Percentiles rank a stretch among this genome's conserved stretches.
Conservation (phyloP, 1,140 invertebrate species). For the Telenomus remus region DNA sequence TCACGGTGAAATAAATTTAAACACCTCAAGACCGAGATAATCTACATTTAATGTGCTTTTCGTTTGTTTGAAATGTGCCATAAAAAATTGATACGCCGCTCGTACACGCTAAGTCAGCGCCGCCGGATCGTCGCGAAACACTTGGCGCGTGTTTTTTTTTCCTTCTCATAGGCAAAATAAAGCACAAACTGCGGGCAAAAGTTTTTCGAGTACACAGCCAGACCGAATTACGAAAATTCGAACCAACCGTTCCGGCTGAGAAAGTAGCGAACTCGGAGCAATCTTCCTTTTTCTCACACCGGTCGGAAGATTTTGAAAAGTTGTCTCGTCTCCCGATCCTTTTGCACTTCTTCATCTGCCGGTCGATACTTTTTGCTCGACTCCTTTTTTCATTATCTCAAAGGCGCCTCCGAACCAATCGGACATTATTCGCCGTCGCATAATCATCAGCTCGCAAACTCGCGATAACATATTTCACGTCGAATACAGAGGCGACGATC, state of each 20-base stretch:
- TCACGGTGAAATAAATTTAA: too few relatives aligned
- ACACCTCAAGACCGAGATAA: too few relatives aligned
- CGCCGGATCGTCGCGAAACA: too few relatives aligned
- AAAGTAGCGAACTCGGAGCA: conserved; percentile 39
- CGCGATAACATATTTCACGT: conserved; percentile 11
- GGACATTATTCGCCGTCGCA: too few relatives aligned
- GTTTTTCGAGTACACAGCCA: too few relatives aligned
- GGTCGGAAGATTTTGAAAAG: conserved; percentile 49
- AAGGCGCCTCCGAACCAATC: conserved; percentile 5
- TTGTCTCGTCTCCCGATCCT: conserved; percentile 40
- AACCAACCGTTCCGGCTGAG: conserved; percentile 32
- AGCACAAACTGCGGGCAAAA: too few relatives aligned
- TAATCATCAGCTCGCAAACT: background rate
- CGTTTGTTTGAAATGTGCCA: too few relatives aligned
- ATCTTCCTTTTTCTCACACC: conserved; percentile 34
- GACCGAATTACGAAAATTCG: conserved; percentile 45
- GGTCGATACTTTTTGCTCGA: conserved; percentile 13
- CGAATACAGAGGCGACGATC: conserved; percentile 15
- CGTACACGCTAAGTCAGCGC: too few relatives aligned
- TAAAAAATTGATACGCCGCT: too few relatives aligned
- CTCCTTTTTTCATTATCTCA: conserved; percentile 22
- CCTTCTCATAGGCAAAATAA: too few relatives aligned
- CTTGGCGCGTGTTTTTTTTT: too few relatives aligned
- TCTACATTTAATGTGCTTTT: too few relatives aligned
- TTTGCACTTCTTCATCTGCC: conserved; percentile 22